Base-by-base conservation (phyloP, 2,113 vertebrate genomes). In the Beaufortia kweichowensis region DNA sequence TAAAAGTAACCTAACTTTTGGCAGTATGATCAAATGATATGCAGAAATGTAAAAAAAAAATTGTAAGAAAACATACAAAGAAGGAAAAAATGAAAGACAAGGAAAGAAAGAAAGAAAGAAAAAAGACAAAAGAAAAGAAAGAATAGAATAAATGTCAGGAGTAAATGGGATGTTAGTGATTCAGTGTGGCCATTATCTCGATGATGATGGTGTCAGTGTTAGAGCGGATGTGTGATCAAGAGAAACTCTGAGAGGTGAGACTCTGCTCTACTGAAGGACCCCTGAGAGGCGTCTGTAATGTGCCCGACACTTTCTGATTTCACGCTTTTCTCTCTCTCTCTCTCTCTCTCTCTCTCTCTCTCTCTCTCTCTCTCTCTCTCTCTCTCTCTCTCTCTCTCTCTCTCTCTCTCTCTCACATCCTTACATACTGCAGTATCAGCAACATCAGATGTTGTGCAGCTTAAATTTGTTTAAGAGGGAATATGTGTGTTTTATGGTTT, bases 281-380 rank as follows among this genome's bases (percentile, higher is more conserved):
- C 68, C 29, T 71, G 50, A 71, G 68, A 71, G 68, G 53, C 68
- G 50, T 57, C 53, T 71, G 68, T 71, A 71, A 71, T 71, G 35
- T 26, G 31, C 68, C 53, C 7, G 50, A 71, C 68, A 71, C 68
- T 69, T 69, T 56, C 67, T 71, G 68, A 71, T 71, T 71, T 71
- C 68, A 71, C 50, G 68, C 68, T 71, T 71, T 71, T 50, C 33
- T 46, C 65, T 48, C 61, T 39, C 24, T 46, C 23, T 66, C 41
- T 43, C 41, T 43, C 41, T 14, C 41, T 33, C 59, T 61, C 41
- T 43, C 41, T 43, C 41, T 14, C 41, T 43, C 7, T 43, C 41
- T 14, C 41, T 43, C 41, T 43, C 66, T 69, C 48, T 33, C 23
- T 29, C 35, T 12, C 66, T 31, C 63, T 24, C 26, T 29, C 26